Base-by-base conservation (phyloP, 1,140 invertebrate species). In the Hyposmocoma kahamanoa region DNA sequence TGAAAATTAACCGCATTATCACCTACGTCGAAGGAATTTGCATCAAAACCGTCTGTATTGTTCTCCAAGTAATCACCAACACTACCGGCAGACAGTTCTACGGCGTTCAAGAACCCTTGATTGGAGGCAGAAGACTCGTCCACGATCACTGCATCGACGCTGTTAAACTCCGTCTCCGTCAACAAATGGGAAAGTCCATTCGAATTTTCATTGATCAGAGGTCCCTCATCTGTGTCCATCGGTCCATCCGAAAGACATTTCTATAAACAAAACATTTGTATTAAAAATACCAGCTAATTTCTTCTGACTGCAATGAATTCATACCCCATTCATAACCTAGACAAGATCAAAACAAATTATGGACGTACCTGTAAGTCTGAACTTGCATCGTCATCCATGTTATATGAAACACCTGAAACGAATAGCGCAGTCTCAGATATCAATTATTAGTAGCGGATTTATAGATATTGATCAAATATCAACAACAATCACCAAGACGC, bases 101-200 rank as follows among this genome's bases (percentile, higher is more conserved):
- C 82, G 1, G 79, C 76, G 62, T 83, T 83, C 26, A 85, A 62
- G 48, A 84, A 84, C 50, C 66, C 75, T 59, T 79, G 81, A 45
- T 84, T 84, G 1, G 81, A 84, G 15, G 72, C 66, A 10, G 81
- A 84, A 22, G 79, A 81, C 32, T 84, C 78, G 51, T 83, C 81
- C 15, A 68, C 75, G 19, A 53, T 63, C 17, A 65, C 78, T 9
- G 74, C 69, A 26, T 84, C 81, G n/a, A 82, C 81, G 47, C 78
- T 81, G 32, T 75, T 80, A 38, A 84, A 82, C 49, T 81, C 81
- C 19, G 75, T 71, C 47, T 84, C 79, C 9, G 79, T 83, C 44
- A 84, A 51, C 39, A 84, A 62, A 62, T 84, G 81, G 1, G 81
- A 83, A 44, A 83, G 51, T 4, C 77, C 81, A 43, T 80, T 84